Percentiles rank a stretch among this genome's conserved stretches.
phyloP scores from a whole-genome alignment of 2,113 vertebrate genomes.

The Formicarius rufipectus region DNA sequence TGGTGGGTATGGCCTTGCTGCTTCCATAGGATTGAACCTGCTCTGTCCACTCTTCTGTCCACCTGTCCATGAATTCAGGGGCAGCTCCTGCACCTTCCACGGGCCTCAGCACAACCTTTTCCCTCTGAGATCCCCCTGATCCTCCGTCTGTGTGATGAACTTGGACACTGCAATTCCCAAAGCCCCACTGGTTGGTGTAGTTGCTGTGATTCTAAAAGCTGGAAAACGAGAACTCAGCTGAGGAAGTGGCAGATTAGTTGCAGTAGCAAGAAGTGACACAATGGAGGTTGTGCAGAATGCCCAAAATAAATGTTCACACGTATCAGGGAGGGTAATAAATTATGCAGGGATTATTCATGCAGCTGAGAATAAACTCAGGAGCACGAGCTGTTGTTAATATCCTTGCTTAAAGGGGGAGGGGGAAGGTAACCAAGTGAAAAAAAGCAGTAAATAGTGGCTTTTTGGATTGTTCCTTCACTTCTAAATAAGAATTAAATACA shows the following conservation, averaged over 20 bases:
- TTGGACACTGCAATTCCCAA: neutral
- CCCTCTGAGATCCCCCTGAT: neutral
- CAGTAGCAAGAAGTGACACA: neutral
- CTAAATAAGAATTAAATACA: neutral
- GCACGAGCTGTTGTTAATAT: neutral
- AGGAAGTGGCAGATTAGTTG: neutral
- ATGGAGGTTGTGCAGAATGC: neutral
- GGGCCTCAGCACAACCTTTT: neutral
- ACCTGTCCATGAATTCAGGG: neutral
- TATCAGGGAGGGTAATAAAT: slow-evolving; percentile 7
- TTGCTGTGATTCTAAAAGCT: neutral
- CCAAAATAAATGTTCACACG: slow-evolving; percentile 3
- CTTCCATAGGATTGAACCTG: neutral
- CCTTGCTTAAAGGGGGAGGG: neutral
- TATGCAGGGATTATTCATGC: neutral
- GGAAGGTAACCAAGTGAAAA: neutral
- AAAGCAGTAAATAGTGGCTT: neutral
- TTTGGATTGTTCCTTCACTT: neutral
- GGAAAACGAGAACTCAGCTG: neutral
- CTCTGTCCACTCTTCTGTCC: neutral
- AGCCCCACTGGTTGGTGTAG: neutral
- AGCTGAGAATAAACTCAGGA: neutral
- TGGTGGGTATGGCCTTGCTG: neutral
- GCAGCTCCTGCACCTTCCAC: neutral
- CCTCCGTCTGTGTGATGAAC: neutral